phyloP scores from a whole-genome alignment of 2,797 vertebrate genomes.

The Uromys caudimaculatus region DNA sequence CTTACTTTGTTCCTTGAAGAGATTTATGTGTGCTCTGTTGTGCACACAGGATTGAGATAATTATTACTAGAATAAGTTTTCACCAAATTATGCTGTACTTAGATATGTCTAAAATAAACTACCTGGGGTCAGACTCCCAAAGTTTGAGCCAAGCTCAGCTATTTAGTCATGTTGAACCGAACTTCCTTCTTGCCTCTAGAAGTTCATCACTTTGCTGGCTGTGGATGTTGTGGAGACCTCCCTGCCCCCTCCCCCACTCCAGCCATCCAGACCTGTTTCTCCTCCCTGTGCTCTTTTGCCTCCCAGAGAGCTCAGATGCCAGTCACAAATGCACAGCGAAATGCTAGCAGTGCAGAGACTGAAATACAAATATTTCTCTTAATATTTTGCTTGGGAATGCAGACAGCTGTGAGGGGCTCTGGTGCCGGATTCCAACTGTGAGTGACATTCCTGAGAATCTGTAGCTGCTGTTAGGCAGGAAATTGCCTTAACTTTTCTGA shows the following conservation, averaged over 20 bases:
- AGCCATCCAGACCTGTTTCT: too few species aligned
- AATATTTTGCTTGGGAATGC: neutral
- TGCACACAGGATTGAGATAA: neutral
- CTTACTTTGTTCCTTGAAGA: neutral
- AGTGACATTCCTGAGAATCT: neutral
- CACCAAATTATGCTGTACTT: neutral
- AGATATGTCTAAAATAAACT: neutral
- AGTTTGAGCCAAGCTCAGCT: neutral
- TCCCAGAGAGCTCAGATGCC: neutral
- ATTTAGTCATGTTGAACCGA: neutral
- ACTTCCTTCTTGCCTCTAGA: neutral
- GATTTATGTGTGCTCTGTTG: neutral
- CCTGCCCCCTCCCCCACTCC: fast-evolving
- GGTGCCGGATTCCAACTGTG: neutral
- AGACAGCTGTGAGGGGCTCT: neutral
- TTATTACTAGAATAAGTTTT: neutral
- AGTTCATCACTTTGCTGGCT: neutral
- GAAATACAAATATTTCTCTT: neutral
- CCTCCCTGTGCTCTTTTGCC: neutral
- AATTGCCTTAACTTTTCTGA: fast-evolving
- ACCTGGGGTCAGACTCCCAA: neutral
- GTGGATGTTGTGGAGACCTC: neutral
- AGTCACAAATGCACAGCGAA: neutral
- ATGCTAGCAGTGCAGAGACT: neutral
- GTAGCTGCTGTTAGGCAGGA: neutral